These are phyloP conservation scores for Equus przewalskii DNA, from an alignment of 2,113 vertebrate species.

Conservation along the genomic window DNA sequence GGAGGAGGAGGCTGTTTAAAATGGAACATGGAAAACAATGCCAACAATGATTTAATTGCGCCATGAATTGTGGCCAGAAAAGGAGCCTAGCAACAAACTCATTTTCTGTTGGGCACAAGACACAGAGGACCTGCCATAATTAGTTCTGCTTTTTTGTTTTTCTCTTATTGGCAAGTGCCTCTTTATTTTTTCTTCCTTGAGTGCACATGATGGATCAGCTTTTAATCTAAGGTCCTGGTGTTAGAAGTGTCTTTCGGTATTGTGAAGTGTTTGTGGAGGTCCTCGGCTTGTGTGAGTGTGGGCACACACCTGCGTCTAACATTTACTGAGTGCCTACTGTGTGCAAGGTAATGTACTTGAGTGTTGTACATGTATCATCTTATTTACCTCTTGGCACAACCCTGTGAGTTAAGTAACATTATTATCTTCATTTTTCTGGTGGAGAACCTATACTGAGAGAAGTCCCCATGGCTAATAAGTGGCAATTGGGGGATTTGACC, in stretches of 20 bases:
- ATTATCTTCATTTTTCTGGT: not conserved
- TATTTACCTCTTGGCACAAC: not conserved
- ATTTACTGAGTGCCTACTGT: not conserved
- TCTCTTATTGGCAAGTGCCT: conserved; percentile 42
- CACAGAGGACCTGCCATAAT: conserved; percentile 73
- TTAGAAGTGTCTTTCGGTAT: not conserved
- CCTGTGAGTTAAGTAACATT: not conserved
- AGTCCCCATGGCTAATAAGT: not conserved
- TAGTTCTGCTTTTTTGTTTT: conserved; percentile 51
- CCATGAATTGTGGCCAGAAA: conserved; percentile 70
- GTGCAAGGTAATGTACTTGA: not conserved
- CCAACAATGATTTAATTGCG: conserved; percentile 71
- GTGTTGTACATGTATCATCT: not conserved
- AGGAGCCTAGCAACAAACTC: conserved; percentile 74
- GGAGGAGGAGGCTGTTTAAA: not conserved
- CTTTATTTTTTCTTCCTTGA: conserved; percentile 74
- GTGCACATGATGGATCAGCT: not conserved
- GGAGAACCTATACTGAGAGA: not conserved
- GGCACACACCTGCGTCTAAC: not conserved
- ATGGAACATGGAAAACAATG: conserved; percentile 35
- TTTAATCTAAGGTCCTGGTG: not conserved
- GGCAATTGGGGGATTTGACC: not conserved
- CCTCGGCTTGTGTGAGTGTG: not conserved
- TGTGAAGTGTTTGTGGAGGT: not conserved
- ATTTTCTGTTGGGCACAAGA: conserved; percentile 68